Evolutionary conservation across 2,113 vertebrate species (phyloP).

Genomic region (Pterophyllum scalare): DNA sequence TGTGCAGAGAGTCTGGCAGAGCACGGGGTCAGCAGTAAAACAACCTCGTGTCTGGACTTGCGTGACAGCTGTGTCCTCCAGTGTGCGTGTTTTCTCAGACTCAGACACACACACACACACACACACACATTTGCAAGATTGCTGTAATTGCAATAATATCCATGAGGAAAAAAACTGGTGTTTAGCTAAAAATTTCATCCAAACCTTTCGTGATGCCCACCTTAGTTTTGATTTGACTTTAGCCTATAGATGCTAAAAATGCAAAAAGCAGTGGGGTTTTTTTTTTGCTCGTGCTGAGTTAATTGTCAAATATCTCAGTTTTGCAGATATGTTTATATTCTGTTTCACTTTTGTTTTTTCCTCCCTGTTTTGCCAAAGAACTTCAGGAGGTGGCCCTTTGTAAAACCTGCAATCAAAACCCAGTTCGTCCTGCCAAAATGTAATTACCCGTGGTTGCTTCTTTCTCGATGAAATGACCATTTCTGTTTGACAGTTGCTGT

Average conservation of each 20-base stretch:
- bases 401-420: constrained; percentile 16
- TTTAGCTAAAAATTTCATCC: constrained; percentile 36
- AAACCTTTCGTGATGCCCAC: constrained; percentile 17
- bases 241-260: constrained; percentile 12
- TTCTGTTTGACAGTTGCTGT: neutral
- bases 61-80: constrained; percentile 35
- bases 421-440: constrained; percentile 15
- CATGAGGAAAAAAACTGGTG: constrained; percentile 28
- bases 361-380: neutral
- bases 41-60: constrained; percentile 39
- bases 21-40: constrained; percentile 60
- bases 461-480: neutral
- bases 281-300: neutral
- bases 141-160: constrained; percentile 27
- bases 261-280: neutral
- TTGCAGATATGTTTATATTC: constrained; percentile 1
- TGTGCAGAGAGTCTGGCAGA: constrained; percentile 42
- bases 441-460: constrained; percentile 26
- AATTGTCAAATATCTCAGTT: neutral
- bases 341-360: neutral
- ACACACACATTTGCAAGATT: constrained; percentile 9
- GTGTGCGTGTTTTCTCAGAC: constrained; percentile 17
- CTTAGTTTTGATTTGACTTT: constrained; percentile 44
- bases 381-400: constrained; percentile 3
- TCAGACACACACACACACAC: neutral